Conservation (phyloP, 2,888 invertebrate genomes). For the Amorpha juglandis region DNA sequence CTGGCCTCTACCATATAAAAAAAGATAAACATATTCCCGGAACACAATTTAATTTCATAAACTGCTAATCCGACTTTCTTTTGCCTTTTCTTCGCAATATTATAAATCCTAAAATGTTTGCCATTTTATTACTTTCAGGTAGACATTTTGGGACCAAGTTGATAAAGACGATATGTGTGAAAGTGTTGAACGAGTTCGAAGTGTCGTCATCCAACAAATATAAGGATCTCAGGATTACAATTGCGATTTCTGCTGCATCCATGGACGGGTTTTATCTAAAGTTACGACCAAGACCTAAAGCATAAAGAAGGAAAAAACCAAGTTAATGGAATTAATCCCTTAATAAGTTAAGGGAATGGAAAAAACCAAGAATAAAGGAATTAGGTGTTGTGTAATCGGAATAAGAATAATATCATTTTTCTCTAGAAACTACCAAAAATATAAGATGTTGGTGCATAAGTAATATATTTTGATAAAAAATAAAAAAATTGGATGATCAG, state of each 20-base stretch:
- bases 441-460: no score
- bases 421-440: neutral
- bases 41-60: no score
- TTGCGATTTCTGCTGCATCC: slow-evolving; percentile 61
- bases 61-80: no score
- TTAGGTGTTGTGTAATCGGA: neutral
- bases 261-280: slow-evolving; percentile 56
- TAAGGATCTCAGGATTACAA: slow-evolving; percentile 56
- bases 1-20: no score
- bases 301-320: no score
- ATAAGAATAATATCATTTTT: neutral
- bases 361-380: no score
- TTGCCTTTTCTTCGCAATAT: no score
- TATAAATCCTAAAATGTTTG: neutral
- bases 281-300: slow-evolving; percentile 49
- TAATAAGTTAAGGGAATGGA: no score
- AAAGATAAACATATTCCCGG: no score
- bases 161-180: slow-evolving; percentile 63
- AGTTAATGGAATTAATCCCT: no score
- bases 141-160: slow-evolving; percentile 64
- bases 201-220: slow-evolving; percentile 54
- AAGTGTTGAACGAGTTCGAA: slow-evolving; percentile 57
- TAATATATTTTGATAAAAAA: no score
- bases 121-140: slow-evolving; percentile 48
- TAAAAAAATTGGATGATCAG: no score